Base-by-base conservation (phyloP, 2,113 vertebrate species). In the Epinephelus moara region DNA sequence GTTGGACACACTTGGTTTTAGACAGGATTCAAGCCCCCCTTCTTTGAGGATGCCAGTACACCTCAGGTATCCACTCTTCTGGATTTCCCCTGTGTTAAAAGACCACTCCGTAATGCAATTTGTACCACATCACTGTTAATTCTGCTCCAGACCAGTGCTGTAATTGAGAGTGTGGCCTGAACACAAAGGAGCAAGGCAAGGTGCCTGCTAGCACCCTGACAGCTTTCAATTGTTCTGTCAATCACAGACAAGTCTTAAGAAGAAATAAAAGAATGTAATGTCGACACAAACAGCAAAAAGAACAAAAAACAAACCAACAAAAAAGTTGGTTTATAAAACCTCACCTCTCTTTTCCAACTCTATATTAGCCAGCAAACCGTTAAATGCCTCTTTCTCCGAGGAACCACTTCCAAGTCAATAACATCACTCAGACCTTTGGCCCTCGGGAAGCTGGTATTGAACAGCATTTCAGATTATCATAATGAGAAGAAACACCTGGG, bases 331-430 rank as follows among this genome's bases (percentile, higher is more conserved):
- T 71, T 37, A 66, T 64, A 52, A 70, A 64, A 63, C 53, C 37
- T 25, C 47, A 21, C 18, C 17, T 14, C 25, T n/a, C 25, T 11
- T 15, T 45, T 3, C 60, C 4, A 7, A 6, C 11, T 19, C 30
- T 61, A 23, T 50, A 55, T 70, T 55, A 55, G 40, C 30, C n/a
- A 30, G 50, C 13, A 15, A 74, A 68, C 68, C 42, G 78, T 81
- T 79, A 84, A 89, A 85, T 25, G 64, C 57, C 63, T 80, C 59
- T 63, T 64, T 84, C 89, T 85, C 86, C 13, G 17, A 86, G 75
- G 86, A 84, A 55, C 77, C 62, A 73, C 86, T 92, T 94, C 90
- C 88, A 84, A 94, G 90, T 83, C 83, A 88, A 80, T 77, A 71
- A 79, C 68, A 81, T 85, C 77, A 64, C 74, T 85, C 86, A 87